Evolutionary conservation across 2,797 vertebrate species (phyloP), one percentile per base, ranked within the genome.

Genomic region (Etheostoma nigrum): DNA sequence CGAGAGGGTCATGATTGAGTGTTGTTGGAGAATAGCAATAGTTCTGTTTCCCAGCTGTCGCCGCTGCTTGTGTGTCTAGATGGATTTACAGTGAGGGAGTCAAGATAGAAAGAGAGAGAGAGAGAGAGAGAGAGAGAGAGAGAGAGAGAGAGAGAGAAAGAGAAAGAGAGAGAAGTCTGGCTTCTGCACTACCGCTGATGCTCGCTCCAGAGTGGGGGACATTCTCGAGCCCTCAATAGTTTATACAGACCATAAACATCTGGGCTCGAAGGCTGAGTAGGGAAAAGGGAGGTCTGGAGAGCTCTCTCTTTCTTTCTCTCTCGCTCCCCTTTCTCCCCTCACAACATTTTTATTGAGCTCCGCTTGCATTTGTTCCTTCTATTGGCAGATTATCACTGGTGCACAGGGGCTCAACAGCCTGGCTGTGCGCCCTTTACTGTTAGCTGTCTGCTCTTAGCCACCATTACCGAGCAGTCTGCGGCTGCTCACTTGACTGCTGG

Each of bases 191-290:
- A 40, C 36, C 10, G 67, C 86, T 89, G 86, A 84, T 85, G 83
- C 89, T 88, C 15, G 33, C 86, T 83, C 74, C 69, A 82, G 90
- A 93, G 89, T 90, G 92, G 91, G 88, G 92, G 93, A 94, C 91
- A 93, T 91, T 95, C 92, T 91, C 90, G 77, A 89, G 84, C 86
- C 92, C 91, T 93, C 92, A 90, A 95, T 94, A 93, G 93, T 95
- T 95, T 95, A 95, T 91, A 93, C 93, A 94, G 93, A 90, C 94
- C 92, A 93, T 95, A 95, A 94, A 94, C 94, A 94, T 95, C 90
- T 94, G 94, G 91, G 87, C 89, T 93, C 45, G 87, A 91, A 92
- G 92, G 92, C 93, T 93, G 93, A 91, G 89, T 92, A 88, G 89
- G 90, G 90, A 90, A 90, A 94, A 91, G 90, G 89, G 89, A 92